Percentiles rank a stretch among this genome's conserved stretches.
phyloP scores from a whole-genome alignment of 2,888 invertebrate genomes.

The Apamea sordens region DNA sequence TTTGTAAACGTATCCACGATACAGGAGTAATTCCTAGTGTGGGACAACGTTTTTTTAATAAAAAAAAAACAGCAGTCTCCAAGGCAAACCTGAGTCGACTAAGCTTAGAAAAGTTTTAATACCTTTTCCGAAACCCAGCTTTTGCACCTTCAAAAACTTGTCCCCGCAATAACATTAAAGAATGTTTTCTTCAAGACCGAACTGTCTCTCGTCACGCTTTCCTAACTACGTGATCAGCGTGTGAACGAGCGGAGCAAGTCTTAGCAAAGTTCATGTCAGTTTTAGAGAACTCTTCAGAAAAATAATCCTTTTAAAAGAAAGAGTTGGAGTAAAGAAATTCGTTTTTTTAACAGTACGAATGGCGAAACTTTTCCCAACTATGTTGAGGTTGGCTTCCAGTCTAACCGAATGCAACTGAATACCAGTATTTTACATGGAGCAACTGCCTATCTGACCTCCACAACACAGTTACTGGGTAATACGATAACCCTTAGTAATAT shows the following conservation, averaged over 20 bases:
- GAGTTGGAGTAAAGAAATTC: not conserved
- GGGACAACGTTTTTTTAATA: no score
- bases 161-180: slow-evolving; percentile 20
- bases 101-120: not conserved
- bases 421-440: no score
- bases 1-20: no score
- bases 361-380: no score
- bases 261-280: slow-evolving; percentile 17
- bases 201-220: slow-evolving; percentile 20
- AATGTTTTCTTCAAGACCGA: slow-evolving; percentile 30
- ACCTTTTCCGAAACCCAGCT: not conserved
- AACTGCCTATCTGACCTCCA: no score
- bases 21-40: no score
- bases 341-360: no score
- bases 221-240: slow-evolving; percentile 39
- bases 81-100: not conserved
- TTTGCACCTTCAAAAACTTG: slow-evolving; percentile 15
- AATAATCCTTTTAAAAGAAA: slow-evolving; percentile 1
- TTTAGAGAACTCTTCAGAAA: not conserved
- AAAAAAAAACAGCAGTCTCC: not conserved
- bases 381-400: no score
- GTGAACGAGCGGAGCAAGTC: slow-evolving; percentile 10
- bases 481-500: no score
- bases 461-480: no score
- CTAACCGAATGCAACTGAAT: no score